Base-by-base conservation (phyloP, 2,888 invertebrate genomes). In the Fragum fragum region DNA sequence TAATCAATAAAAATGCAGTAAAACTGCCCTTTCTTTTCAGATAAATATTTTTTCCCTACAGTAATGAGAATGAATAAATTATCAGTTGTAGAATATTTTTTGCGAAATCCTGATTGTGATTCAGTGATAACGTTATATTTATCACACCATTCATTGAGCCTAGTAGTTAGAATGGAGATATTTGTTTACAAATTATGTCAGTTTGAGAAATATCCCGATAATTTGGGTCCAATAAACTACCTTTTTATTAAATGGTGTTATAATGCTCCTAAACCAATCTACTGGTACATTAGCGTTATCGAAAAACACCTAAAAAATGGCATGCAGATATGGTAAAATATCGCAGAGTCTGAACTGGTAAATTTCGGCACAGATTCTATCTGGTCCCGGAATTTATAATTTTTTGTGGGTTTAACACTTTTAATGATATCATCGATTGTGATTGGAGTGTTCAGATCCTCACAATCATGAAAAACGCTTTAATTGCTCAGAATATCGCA, bases 171-270 rank as follows among this genome's bases (percentile, higher is more conserved):
- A 71, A 53, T 36, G 21, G 28, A 16, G 5, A 63, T n/a, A n/a
- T 29, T 29, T 32, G 75, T 63, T 39, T 76, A 73, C 21, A 72
- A 69, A 81, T 55, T 69, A 36, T 36, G 18, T 73, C 73, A 14
- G 47, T 63, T 21, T 76, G 18, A 1, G 76, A 81, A 1, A 81
- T 81, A n/a, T 68, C 81, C 21, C 76, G 55, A 32, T 76, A 76
- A 42, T 80, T 75, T 1, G 72, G 72, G 2, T 68, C 63, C 14
- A 6, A 26, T 47, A 36, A 61, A 42, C 18, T 21, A 21, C 73
- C 71, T 28, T 63, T 63, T 29, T 63, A 36, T 63, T 11, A n/a
- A 63, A 1, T 63, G 63, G 32, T 3, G 63, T 11, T 9, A 32
- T 63, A 14, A 63, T 36, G 29, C 63, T 63, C n/a, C 26, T n/a